phyloP scores from a whole-genome alignment of 2,888 invertebrate genomes.

The Himalopsyche tibetana region DNA sequence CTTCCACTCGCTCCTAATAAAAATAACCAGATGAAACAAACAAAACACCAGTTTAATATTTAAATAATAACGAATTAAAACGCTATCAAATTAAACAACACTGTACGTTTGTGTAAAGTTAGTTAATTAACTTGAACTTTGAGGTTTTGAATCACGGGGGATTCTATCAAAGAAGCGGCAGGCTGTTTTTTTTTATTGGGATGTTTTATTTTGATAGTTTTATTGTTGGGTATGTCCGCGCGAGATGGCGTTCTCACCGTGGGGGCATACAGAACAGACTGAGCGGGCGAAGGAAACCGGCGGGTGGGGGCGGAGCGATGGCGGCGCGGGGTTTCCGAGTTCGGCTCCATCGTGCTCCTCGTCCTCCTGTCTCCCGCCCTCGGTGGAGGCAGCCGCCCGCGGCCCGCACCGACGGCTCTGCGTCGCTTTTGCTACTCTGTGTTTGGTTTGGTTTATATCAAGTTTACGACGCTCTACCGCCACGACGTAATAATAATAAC shows the following conservation, averaged over 20 bases:
- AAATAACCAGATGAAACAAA: background rate
- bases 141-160: background rate
- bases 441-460: slow-evolving; percentile 45
- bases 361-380: slow-evolving; percentile 67
- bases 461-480: background rate
- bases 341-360: slow-evolving; percentile 67
- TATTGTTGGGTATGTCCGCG: slow-evolving; percentile 20
- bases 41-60: slow-evolving; percentile 17
- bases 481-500: slow-evolving; percentile 16
- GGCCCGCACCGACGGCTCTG: slow-evolving; percentile 67
- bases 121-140: slow-evolving; percentile 5
- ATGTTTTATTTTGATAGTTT: slow-evolving; percentile 31
- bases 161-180: background rate
- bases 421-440: slow-evolving; percentile 43
- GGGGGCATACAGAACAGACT: slow-evolving; percentile 66
- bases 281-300: slow-evolving; percentile 71
- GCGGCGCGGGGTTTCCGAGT: slow-evolving; percentile 69
- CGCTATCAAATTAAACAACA: background rate
- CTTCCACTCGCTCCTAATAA: background rate
- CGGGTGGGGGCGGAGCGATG: slow-evolving; percentile 69
- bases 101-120: background rate
- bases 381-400: slow-evolving; percentile 71
- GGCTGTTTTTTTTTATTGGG: slow-evolving; percentile 13
- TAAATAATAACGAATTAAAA: slow-evolving; percentile 2
- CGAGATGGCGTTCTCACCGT: slow-evolving; percentile 63